phyloP scores from a whole-genome alignment of 2,888 invertebrate genomes.

The Mantis religiosa region DNA sequence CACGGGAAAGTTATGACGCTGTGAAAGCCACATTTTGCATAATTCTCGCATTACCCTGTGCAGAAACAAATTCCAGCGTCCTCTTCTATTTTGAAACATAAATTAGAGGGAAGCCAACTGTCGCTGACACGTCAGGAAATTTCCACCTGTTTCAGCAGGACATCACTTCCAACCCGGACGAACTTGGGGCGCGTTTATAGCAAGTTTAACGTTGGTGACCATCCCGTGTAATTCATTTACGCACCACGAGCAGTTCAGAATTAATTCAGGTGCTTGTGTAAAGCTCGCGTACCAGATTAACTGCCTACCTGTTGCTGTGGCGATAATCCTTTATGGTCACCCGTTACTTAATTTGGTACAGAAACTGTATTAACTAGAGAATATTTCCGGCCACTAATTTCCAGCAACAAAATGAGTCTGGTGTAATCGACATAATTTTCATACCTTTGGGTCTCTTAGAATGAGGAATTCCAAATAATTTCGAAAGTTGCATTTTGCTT shows the following conservation, averaged over 20 bases:
- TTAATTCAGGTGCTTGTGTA: not conserved
- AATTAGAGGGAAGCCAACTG: not conserved
- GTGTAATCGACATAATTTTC: too few relatives aligned
- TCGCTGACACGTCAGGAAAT: not conserved
- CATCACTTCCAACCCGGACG: not conserved
- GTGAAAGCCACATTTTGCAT: not conserved
- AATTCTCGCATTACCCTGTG: not conserved
- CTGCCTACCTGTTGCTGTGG: not conserved
- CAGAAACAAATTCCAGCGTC: not conserved
- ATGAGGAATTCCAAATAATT: too few relatives aligned
- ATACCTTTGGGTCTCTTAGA: too few relatives aligned
- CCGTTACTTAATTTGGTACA: too few relatives aligned
- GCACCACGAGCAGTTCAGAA: not conserved
- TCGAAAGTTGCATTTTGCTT: too few relatives aligned
- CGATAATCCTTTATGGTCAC: too few relatives aligned
- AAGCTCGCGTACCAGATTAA: not conserved
- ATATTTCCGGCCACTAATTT: too few relatives aligned
- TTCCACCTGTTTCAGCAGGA: not conserved
- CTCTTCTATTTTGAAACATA: not conserved
- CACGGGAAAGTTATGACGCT: not conserved
- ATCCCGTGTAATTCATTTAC: not conserved
- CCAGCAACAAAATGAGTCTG: too few relatives aligned
- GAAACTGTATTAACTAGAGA: too few relatives aligned
- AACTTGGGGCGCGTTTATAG: too few relatives aligned
- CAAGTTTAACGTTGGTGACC: not conserved